Base-by-base conservation (phyloP, 2,113 vertebrate genomes). In the Shinisaurus crocodilurus region DNA sequence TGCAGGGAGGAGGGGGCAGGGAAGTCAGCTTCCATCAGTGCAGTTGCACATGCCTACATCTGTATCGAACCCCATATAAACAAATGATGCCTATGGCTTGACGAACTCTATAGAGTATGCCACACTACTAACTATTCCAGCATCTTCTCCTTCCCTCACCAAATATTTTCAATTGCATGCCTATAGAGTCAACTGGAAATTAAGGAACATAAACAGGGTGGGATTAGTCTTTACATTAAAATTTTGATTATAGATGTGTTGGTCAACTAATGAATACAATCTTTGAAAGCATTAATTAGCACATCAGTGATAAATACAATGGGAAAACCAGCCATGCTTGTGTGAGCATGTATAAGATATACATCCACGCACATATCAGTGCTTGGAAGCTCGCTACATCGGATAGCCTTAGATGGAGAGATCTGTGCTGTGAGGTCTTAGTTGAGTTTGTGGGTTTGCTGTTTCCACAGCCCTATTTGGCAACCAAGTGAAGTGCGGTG, bases 161-260 rank as follows among this genome's bases (percentile, higher is more conserved):
- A 65, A 90, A 85, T 69, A 32, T 84, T 77, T 88, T 40, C 27
- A 84, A 77, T 45, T 74, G 34, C 40, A 43, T 88, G 74, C 74
- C 20, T 69, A 70, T 18, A 67, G 54, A 77, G n/a, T 60, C 45
- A 77, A 77, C 72, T 6, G 37, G 70, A 88, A 84, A 79, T 77
- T 67, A 69, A 45, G 48, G 40, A 88, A 34, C 63, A 37, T 77
- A 91, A 88, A 84, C 60, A 60, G 72, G 63, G 81, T 25, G 43
- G 70, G 18, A 75, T 43, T 69, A 88, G 18, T 29, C 57, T 34
- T 69, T 80, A 72, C 76, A 81, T 86, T 83, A 76, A 87, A 88
- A 40, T 83, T 83, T 88, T 88, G 79, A 88, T 91, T 88, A 75
- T 91, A 88, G 54, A 91, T 87, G 88, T 88, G 79, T 83, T 87